A percentile compares a stretch with the other conserved stretches of the same genome.
Conservation (phyloP, 2,797 vertebrate species). For the Mustela erminea region DNA sequence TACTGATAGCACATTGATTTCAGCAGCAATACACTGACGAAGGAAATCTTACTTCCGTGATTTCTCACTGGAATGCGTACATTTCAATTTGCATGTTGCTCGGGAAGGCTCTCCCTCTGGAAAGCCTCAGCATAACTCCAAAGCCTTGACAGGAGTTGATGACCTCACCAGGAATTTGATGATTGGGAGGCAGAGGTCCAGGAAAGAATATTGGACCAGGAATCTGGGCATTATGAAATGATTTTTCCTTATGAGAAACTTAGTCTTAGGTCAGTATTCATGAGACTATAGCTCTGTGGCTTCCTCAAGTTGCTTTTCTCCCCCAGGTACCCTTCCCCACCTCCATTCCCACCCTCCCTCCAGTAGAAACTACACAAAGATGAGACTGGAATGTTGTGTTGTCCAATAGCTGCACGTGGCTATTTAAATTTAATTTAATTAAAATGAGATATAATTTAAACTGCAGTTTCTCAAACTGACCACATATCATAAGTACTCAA, state of each 20-base stretch:
- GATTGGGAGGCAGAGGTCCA: slow-evolving; percentile 24
- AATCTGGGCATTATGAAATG: neutral
- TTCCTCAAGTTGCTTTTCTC: neutral
- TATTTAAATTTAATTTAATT: slow-evolving; percentile 31
- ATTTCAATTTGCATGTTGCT: neutral
- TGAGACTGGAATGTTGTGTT: neutral
- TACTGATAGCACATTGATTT: neutral
- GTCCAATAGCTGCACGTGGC: neutral
- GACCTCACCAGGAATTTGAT: neutral
- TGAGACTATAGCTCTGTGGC: neutral
- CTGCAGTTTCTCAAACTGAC: neutral
- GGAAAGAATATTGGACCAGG: neutral
- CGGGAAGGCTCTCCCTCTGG: neutral
- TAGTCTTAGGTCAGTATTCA: neutral
- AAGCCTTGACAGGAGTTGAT: neutral
- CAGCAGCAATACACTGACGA: neutral
- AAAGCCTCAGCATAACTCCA: neutral
- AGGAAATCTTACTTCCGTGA: neutral
- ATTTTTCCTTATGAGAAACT: slow-evolving; percentile 17
- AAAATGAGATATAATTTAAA: neutral
- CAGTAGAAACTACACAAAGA: neutral
- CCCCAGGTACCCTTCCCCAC: too few species aligned
- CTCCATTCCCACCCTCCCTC: neutral
- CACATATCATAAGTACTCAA: neutral
- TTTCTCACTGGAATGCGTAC: neutral